Base-by-base conservation (phyloP, 2,113 vertebrate species). In the Ictidomys tridecemlineatus region DNA sequence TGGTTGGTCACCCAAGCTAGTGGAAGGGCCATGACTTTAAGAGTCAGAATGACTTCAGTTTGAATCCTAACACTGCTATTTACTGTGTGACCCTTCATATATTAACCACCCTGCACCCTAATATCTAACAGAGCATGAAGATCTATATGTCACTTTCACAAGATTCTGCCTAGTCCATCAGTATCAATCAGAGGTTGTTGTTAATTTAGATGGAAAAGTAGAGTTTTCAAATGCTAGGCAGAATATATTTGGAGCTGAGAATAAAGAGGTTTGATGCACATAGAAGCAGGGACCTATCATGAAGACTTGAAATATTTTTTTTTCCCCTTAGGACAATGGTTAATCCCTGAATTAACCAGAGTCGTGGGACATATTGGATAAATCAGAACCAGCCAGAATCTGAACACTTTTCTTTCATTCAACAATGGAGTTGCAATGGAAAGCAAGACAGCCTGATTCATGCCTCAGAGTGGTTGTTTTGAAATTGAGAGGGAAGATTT, bases 351-450 rank as follows among this genome's bases (percentile, higher is more conserved):
- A 86, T 83, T 89, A 79, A 77, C 85, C 85, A 91, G 80, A 94
- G 93, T 76, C 78, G 95, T 9, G 74, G 79, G 89, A 61, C 8
- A 9, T 85, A 93, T 84, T 69, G 83, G 78, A 5, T 85, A 97
- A 97, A 98, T 94, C 89, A 93, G 86, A 97, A 86, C 76, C 93
- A 95, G 95, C 24, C 65, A 2, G 42, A 70, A 85, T 65, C 63
- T 86, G 69, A 94, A 26, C 45, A 80, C 32, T 93, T 76, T 78
- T 77, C 48, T 76, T 69, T 24, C 16, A 58, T 34, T 22, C 83
- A 63, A 73, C 26, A 61, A 45, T 26, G 70, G 65, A 39, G 42
- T 8, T 85, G 17, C 45, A 45, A 45, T 45, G 77, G 91, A 85
- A 78, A 88, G 77, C 58, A 84, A 80, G 88, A 3, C 69, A 39